Evolutionary conservation across 2,797 vertebrate genomes (phyloP).

Genomic region (Acrossocheilus wenchowensis): DNA sequence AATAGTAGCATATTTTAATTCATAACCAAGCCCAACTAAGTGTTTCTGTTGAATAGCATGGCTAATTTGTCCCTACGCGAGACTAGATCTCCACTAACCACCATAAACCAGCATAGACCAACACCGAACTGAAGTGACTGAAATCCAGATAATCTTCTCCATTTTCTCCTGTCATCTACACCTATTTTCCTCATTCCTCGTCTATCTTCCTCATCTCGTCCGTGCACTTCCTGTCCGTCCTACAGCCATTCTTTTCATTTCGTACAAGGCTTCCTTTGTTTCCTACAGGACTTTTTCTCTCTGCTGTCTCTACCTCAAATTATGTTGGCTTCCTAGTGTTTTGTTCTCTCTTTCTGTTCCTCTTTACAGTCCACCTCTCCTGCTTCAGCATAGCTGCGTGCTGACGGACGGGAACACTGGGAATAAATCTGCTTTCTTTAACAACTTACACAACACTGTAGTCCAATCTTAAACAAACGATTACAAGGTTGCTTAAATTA

Average conservation of each 20-base stretch:
- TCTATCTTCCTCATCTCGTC: neutral
- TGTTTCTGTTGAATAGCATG: too few relatives aligned
- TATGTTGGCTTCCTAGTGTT: neutral
- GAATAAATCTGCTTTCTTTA: neutral
- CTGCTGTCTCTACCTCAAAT: conserved; percentile 6
- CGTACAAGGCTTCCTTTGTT: conserved; percentile 22
- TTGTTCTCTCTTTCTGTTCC: neutral
- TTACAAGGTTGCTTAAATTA: neutral
- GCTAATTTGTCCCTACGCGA: too few relatives aligned
- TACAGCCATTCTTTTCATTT: neutral
- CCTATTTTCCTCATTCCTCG: conserved; percentile 8
- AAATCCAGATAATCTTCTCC: neutral
- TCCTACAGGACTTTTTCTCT: neutral
- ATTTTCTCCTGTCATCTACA: conserved; percentile 22
- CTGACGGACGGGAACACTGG: neutral
- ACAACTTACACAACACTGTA: neutral
- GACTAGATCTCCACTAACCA: neutral
- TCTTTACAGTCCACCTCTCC: neutral
- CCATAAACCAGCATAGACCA: neutral
- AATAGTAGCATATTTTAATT: too few relatives aligned
- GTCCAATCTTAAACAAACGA: neutral
- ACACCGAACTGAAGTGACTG: neutral
- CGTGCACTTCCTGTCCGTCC: conserved; percentile 6
- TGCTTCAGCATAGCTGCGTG: neutral
- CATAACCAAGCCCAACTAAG: too few relatives aligned